phyloP scores from a whole-genome alignment of 2,888 invertebrate genomes.

The Caenorhabditis macrosperma region DNA sequence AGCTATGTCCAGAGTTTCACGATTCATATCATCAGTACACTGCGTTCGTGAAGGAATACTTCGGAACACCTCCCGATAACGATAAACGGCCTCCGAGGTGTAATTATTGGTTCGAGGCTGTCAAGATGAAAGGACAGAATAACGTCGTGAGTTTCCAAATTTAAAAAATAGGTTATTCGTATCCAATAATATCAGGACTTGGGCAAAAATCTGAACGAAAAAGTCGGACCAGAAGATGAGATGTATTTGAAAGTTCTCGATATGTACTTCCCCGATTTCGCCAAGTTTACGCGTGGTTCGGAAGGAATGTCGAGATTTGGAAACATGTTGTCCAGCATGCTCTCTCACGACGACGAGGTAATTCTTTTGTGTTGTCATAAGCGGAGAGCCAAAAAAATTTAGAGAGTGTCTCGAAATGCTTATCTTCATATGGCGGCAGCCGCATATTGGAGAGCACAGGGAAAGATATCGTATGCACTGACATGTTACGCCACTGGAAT shows the following conservation, averaged over 20 bases:
- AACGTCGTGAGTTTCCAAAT: conserved; percentile 22
- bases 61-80: conserved; percentile 53
- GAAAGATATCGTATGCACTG: conserved; percentile 56
- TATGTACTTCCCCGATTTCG: conserved; percentile 48
- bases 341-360: conserved; percentile 51
- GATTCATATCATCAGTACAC: conserved; percentile 52
- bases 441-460: conserved; percentile 64
- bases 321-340: conserved; percentile 52
- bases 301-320: conserved; percentile 47
- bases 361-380: background rate
- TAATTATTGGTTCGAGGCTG: conserved; percentile 57
- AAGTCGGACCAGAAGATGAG: conserved; percentile 23
- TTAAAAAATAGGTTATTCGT: background rate
- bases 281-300: conserved; percentile 37
- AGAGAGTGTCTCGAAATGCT: conserved; percentile 59
- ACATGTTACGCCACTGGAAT: conserved; percentile 60
- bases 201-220: conserved; percentile 37
- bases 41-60: conserved; percentile 57
- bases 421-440: conserved; percentile 65
- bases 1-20: conserved; percentile 64
- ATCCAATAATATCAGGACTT: conserved; percentile 18
- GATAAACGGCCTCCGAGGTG: conserved; percentile 52
- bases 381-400: background rate
- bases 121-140: conserved; percentile 52
- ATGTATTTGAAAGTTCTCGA: conserved; percentile 46